These are phyloP conservation scores for Hydropotes inermis DNA, from an alignment of 2,113 vertebrate species.

Conservation along the genomic window DNA sequence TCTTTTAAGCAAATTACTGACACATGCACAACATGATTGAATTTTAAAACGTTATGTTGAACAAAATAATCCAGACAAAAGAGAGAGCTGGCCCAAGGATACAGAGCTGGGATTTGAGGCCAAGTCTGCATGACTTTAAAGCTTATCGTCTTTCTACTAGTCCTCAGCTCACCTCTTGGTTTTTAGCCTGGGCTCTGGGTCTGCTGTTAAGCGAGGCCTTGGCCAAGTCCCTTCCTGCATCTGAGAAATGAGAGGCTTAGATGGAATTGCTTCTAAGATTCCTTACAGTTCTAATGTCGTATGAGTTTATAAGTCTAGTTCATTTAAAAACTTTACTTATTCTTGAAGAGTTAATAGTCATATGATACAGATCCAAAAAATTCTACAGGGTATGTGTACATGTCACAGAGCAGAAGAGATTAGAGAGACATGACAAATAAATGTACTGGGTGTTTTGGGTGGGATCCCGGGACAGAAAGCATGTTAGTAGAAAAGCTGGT, in stretches of 20 bases:
- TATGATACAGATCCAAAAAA: background rate
- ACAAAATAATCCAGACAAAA: background rate
- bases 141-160: background rate
- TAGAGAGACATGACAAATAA: background rate
- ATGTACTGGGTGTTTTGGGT: background rate
- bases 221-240: background rate
- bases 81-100: background rate
- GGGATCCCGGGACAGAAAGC: background rate
- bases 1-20: constrained; percentile 18
- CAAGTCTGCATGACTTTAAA: background rate
- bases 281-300: background rate
- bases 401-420: background rate
- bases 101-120: background rate
- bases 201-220: background rate
- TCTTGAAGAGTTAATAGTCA: constrained; percentile 29
- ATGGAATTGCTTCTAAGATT: background rate
- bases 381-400: background rate
- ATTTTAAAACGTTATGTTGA: background rate
- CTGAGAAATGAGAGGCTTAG: background rate
- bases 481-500: background rate
- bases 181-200: background rate
- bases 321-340: background rate
- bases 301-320: background rate
- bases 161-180: background rate
- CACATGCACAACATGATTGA: background rate